Evolutionary conservation across 2,113 vertebrate species (phyloP), one percentile per base, ranked within the genome.

Genomic region (Nycticryphes semicollaris): DNA sequence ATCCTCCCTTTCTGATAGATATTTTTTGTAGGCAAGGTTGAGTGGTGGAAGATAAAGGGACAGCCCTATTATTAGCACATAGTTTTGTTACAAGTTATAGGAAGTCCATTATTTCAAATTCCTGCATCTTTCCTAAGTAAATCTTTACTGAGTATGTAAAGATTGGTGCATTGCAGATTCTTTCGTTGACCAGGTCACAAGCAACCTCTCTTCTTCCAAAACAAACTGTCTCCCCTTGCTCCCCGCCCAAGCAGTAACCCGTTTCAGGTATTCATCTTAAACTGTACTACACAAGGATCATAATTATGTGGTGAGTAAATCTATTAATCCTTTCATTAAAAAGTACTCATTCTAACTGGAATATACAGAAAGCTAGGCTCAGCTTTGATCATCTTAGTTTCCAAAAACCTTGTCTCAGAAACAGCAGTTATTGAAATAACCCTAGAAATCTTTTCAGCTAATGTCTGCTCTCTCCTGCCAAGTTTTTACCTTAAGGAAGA

Each of bases 401-500:
- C 56, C 94, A 60, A 91, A 56, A 89, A 76, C 74, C 64, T 84
- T 63, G 74, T 47, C 67, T 89, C 54, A 86, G 48, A 96, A 83
- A 72, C 47, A 78, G 81, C 10, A 89, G 59, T 43, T 75, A 75
- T 4, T 63, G 62, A 48, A 87, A 50, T 84, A 87, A 81, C 31
- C 54, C 72, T 24, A 67, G 74, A 78, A 81, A 74, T 67, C 35
- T 45, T 90, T 73, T 63, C 21, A 50, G 56, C 59, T 88, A 67
- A 57, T 9, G n/a, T 21, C n/a, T 86, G 22, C 75, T 90, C 35
- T 86, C 64, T 89, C 54, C 68, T 63, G 87, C 50, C 91, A 87
- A 87, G 72, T 84, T 89, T 94, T 91, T 43, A 94, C 76, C 83
- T 79, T 79, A 76, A 95, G 62, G 68, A 93, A 30, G 73, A 64